These are phyloP conservation scores for Megalonaias nervosa DNA, from an alignment of 1,140 invertebrate species.

Conservation along the genomic window DNA sequence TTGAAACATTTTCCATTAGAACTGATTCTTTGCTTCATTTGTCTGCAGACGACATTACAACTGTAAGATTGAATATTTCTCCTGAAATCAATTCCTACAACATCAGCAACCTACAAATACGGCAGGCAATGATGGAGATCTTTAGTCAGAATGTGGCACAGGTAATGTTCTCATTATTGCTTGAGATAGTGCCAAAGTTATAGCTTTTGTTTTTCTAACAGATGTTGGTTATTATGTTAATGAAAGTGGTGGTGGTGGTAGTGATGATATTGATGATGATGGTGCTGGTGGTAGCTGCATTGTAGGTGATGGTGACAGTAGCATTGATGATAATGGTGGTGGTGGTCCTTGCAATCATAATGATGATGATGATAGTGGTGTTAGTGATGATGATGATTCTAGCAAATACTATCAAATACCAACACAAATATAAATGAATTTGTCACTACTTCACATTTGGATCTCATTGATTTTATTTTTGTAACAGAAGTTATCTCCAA, in stretches of 20 bases:
- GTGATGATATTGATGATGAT: conserved; percentile 30
- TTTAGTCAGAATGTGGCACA: conserved; percentile 35
- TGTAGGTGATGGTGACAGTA: conserved; percentile 16
- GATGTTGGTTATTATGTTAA: conserved; percentile 1
- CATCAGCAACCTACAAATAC: conserved; percentile 23
- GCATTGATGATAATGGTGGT: conserved; percentile 10
- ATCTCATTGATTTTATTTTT: too few species aligned
- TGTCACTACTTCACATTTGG: too few species aligned
- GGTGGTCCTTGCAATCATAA: background rate
- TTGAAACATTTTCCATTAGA: too few species aligned
- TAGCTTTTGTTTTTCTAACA: background rate
- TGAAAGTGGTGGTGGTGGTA: conserved; percentile 17
- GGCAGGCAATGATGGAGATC: conserved; percentile 34
- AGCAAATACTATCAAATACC: too few species aligned
- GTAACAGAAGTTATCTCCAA: too few species aligned
- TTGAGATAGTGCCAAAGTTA: too few species aligned
- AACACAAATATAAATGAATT: too few species aligned
- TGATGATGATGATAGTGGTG: background rate
- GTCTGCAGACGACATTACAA: conserved; percentile 24
- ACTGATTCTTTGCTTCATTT: too few species aligned
- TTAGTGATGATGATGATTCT: too few species aligned
- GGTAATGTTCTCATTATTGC: background rate
- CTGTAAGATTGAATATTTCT: conserved; percentile 26
- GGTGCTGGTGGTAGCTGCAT: conserved; percentile 32
- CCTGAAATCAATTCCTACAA: conserved; percentile 28